These are phyloP conservation scores for Crocodylus rhombifer DNA, from an alignment of 2,797 vertebrate species.

Conservation along the genomic window DNA sequence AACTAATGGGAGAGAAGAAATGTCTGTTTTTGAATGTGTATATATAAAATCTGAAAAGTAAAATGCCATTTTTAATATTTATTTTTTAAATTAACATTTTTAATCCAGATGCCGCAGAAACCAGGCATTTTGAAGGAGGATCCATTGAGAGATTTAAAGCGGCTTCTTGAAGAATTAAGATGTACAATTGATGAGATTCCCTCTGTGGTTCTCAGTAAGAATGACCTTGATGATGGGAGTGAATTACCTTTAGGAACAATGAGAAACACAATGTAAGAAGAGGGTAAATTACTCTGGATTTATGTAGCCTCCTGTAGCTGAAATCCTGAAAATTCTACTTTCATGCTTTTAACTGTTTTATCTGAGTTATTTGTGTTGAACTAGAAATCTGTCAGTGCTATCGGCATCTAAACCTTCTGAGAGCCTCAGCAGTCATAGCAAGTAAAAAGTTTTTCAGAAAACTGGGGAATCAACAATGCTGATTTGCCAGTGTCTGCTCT, in stretches of 20 bases:
- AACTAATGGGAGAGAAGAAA: fast-evolving
- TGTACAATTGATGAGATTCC: slow-evolving; percentile 75
- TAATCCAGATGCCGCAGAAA: slow-evolving; percentile 68
- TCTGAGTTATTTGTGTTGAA: not conserved
- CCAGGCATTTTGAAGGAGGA: slow-evolving; percentile 70
- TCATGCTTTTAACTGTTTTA: not conserved
- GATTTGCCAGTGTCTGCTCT: not conserved
- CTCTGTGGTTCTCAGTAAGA: slow-evolving; percentile 14
- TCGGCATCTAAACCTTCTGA: not conserved
- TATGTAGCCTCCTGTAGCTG: not conserved
- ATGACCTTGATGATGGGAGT: not conserved
- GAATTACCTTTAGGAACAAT: not conserved
- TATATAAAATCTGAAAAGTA: not conserved
- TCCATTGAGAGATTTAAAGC: slow-evolving; percentile 77
- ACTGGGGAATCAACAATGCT: not conserved
- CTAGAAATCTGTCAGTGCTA: not conserved
- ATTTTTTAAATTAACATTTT: slow-evolving; percentile 5
- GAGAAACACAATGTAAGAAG: slow-evolving; percentile 47
- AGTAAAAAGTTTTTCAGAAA: not conserved
- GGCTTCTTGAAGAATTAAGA: slow-evolving; percentile 79
- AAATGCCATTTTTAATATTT: not conserved
- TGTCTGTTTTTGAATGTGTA: not conserved
- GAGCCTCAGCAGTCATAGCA: not conserved
- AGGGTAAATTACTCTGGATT: not conserved
- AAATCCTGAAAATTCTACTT: not conserved